Conservation (phyloP, 2,888 invertebrate genomes). For the Lacanobia oleracea region DNA sequence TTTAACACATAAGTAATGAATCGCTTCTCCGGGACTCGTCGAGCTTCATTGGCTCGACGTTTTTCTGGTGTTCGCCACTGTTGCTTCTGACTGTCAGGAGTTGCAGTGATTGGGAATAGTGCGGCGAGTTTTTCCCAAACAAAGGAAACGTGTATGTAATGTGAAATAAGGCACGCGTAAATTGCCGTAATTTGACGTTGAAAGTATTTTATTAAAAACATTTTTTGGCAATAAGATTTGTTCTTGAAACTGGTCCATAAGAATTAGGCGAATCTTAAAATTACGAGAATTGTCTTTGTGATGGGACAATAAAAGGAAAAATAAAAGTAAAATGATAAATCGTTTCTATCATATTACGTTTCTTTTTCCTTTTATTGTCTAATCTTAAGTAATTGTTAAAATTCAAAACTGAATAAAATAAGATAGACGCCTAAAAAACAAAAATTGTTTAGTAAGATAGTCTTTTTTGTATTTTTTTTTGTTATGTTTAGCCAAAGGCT, state of each 20-base stretch:
- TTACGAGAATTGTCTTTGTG: background rate
- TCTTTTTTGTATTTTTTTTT: background rate
- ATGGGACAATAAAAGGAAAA: too few relatives aligned
- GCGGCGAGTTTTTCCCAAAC: too few relatives aligned
- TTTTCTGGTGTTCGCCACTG: too few relatives aligned
- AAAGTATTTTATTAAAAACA: too few relatives aligned
- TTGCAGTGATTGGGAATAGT: too few relatives aligned
- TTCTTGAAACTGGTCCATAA: background rate
- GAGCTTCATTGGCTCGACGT: too few relatives aligned
- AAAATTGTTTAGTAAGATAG: background rate
- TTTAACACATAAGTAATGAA: too few relatives aligned
- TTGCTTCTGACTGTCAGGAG: background rate
- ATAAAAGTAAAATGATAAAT: too few relatives aligned
- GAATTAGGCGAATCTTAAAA: background rate
- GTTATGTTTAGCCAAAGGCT: background rate
- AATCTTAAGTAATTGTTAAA: constrained; percentile 8
- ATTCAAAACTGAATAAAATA: constrained; percentile 14
- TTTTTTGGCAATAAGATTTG: background rate
- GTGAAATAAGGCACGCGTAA: too few relatives aligned
- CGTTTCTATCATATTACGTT: background rate
- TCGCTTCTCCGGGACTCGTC: too few relatives aligned
- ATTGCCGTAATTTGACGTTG: background rate
- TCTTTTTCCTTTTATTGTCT: background rate
- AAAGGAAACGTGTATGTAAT: too few relatives aligned
- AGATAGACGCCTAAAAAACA: background rate